phyloP scores from a whole-genome alignment of 2,113 vertebrate genomes.

The Larimichthys crocea region DNA sequence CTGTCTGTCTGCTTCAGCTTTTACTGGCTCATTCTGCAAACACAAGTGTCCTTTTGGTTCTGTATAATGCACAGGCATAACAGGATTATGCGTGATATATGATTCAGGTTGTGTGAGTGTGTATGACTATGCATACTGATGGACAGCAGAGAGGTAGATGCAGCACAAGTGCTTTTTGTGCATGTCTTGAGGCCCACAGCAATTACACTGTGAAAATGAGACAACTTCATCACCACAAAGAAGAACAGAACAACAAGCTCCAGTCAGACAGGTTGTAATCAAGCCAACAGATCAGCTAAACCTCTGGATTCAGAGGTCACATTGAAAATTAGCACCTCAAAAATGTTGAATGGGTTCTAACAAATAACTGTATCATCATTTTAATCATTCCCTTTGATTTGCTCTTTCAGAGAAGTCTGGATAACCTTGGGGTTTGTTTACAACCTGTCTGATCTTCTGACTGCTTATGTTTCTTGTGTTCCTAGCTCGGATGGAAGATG shows the following conservation, averaged over 20 bases:
- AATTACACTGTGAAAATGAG: background rate
- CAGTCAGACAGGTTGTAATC: too few relatives aligned
- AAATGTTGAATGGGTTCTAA: too few relatives aligned
- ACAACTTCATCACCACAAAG: too few relatives aligned
- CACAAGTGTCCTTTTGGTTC: background rate
- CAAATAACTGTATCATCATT: too few relatives aligned
- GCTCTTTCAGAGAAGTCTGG: too few relatives aligned
- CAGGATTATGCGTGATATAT: background rate
- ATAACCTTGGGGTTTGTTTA: too few relatives aligned
- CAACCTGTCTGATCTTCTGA: too few relatives aligned
- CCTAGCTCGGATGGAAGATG: too few relatives aligned
- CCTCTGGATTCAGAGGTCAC: too few relatives aligned
- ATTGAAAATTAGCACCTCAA: too few relatives aligned
- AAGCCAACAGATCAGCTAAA: background rate
- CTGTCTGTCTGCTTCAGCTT: background rate
- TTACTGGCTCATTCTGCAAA: background rate
- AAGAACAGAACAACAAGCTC: background rate
- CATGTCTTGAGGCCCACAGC: background rate
- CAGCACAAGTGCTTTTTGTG: background rate
- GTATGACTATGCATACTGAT: background rate
- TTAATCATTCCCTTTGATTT: too few relatives aligned
- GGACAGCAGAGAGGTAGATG: background rate
- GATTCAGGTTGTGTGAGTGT: conserved; percentile 1
- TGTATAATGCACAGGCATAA: background rate
- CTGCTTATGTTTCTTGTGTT: too few relatives aligned